Evolutionary conservation across 2,888 invertebrate species (phyloP).

Genomic region (Trachelus iudaicus): DNA sequence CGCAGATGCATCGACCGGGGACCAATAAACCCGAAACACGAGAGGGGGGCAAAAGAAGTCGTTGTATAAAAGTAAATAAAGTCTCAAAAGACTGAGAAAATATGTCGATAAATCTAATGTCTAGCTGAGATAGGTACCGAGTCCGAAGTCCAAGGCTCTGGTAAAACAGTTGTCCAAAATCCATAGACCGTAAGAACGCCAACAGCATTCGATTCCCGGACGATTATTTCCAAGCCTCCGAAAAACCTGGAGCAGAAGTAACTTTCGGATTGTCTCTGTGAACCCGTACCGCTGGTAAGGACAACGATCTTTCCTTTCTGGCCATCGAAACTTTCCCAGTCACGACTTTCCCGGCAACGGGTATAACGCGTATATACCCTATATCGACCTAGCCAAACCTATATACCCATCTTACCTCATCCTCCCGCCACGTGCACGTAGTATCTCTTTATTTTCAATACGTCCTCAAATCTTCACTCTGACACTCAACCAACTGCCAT

Average conservation of each 20-base stretch:
- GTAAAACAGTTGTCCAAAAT: conserved; percentile 28
- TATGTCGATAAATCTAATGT: conserved; percentile 53
- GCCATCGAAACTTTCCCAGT: conserved; percentile 8
- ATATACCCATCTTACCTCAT: not conserved
- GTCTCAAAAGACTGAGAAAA: conserved; percentile 37
- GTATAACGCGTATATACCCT: not conserved
- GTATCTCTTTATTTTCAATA: not conserved
- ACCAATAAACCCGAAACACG: conserved; percentile 14
- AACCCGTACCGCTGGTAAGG: conserved; percentile 3
- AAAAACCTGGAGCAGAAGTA: conserved; percentile 34
- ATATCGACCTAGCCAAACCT: not conserved
- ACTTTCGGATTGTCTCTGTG: conserved; percentile 37
- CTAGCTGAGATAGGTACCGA: conserved; percentile 39
- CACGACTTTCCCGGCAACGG: not conserved
- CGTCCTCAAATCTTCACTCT: not conserved
- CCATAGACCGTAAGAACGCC: conserved; percentile 25
- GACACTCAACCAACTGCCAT: not conserved
- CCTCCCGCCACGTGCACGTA: not conserved
- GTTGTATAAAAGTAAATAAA: conserved; percentile 22
- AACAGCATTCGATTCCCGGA: conserved; percentile 20
- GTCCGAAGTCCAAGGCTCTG: conserved; percentile 5
- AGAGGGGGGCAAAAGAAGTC: conserved; percentile 10
- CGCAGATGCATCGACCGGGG: conserved; percentile 8
- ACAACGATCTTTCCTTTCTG: conserved; percentile 1
- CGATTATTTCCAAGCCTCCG: conserved; percentile 35